A percentile compares a stretch with the other conserved stretches of the same genome.
Conservation (phyloP, 2,113 vertebrate species). For the Regulus satrapa region DNA sequence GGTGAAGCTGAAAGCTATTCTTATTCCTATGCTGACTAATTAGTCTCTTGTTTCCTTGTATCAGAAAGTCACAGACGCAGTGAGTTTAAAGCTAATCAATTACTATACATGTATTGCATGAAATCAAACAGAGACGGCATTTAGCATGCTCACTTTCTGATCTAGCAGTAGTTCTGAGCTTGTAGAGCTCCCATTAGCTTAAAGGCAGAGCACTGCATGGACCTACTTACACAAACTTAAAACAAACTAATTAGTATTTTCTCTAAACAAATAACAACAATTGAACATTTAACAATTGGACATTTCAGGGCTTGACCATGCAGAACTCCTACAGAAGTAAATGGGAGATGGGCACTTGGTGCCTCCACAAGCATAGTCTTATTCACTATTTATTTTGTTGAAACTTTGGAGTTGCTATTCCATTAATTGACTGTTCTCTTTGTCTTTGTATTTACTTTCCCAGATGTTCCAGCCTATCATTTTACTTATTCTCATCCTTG, state of each 20-base stretch:
- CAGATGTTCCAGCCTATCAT: conserved; percentile 99
- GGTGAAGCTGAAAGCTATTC: conserved; percentile 36
- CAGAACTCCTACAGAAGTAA: conserved; percentile 14
- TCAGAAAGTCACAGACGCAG: conserved; percentile 59
- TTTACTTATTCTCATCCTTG: conserved; percentile 99
- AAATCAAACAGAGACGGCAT: neutral
- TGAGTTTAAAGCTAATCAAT: conserved; percentile 58
- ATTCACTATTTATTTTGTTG: conserved; percentile 37
- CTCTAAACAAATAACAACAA: neutral
- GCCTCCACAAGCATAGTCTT: conserved; percentile 19
- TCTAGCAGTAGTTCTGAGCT: conserved; percentile 11
- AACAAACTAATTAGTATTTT: neutral
- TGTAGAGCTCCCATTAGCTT: conserved; percentile 44
- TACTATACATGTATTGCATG: conserved; percentile 43
- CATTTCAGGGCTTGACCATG: neutral
- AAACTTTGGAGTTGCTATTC: conserved; percentile 43
- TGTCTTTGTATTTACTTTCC: conserved; percentile 77
- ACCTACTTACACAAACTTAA: neutral
- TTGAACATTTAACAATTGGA: neutral
- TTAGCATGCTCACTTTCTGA: conserved; percentile 51
- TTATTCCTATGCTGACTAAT: conserved; percentile 43
- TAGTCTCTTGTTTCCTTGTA: conserved; percentile 58
- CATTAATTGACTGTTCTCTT: conserved; percentile 75
- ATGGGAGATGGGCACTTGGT: neutral
- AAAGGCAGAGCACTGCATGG: conserved; percentile 33